Conservation (phyloP, 2,888 invertebrate species). For the Patella depressa region DNA sequence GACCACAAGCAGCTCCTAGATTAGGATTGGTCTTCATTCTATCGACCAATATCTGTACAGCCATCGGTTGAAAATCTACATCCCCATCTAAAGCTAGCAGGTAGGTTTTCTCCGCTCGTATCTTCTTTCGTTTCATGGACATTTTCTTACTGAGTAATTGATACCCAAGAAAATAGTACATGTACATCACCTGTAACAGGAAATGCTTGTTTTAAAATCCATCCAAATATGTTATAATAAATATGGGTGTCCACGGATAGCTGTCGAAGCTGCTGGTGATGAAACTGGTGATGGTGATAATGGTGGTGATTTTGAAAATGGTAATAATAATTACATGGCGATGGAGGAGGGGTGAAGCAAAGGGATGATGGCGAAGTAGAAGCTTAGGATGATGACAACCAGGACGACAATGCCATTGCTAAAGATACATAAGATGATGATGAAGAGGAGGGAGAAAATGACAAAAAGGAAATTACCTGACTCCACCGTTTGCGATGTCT, state of each 20-base stretch:
- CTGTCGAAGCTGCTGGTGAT: too few species aligned
- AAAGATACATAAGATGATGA: too few species aligned
- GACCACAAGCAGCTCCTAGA: slow-evolving; percentile 96
- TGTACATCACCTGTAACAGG: slow-evolving; percentile 89
- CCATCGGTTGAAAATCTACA: slow-evolving; percentile 96
- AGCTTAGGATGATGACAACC: too few species aligned
- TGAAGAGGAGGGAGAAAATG: neutral
- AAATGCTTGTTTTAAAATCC: too few species aligned
- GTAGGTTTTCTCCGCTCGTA: slow-evolving; percentile 90
- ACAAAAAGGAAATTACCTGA: slow-evolving; percentile 75
- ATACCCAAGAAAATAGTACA: slow-evolving; percentile 97
- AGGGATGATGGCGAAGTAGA: too few species aligned
- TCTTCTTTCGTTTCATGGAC: slow-evolving; percentile 64
- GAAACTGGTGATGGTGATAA: too few species aligned
- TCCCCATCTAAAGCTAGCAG: slow-evolving; percentile 96
- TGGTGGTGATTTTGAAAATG: too few species aligned
- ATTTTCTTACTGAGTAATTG: slow-evolving; percentile 86
- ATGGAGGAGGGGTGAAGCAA: too few species aligned
- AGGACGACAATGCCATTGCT: too few species aligned
- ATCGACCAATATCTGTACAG: slow-evolving; percentile 93
- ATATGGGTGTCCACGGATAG: too few species aligned
- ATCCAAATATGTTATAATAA: neutral
- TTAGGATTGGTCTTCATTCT: slow-evolving; percentile 98
- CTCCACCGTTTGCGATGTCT: slow-evolving; percentile 93
- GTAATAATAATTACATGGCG: too few species aligned